Evolutionary conservation across 1,140 invertebrate genomes (phyloP).

Genomic region (Listronotus oregonensis): DNA sequence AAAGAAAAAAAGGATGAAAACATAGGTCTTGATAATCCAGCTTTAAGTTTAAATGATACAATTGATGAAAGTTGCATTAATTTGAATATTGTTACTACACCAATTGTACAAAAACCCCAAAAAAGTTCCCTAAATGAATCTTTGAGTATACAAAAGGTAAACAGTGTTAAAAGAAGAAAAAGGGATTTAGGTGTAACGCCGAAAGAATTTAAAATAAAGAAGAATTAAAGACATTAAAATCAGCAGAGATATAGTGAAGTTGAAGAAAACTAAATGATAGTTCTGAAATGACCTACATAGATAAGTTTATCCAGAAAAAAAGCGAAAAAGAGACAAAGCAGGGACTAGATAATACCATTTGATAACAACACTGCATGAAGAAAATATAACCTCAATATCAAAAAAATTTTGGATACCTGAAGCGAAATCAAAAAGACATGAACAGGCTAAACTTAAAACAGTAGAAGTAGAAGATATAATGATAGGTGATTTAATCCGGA

Average conservation of each 20-base stretch:
- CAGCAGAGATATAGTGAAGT: constrained; percentile 43
- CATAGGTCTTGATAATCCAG: constrained; percentile 39
- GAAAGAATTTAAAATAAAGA: constrained; percentile 45
- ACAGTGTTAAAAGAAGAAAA: constrained; percentile 37
- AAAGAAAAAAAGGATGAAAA: constrained; percentile 51
- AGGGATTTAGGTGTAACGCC: constrained; percentile 46
- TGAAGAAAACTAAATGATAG: constrained; percentile 33
- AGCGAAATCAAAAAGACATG: constrained; percentile 53
- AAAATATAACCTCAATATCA: constrained; percentile 43
- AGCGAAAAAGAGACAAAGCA: constrained; percentile 26
- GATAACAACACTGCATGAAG: constrained; percentile 40
- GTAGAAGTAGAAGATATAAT: constrained; percentile 38
- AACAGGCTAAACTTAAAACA: constrained; percentile 46
- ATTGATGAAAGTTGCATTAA: constrained; percentile 38
- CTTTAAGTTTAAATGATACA: constrained; percentile 35
- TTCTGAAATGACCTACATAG: constrained; percentile 20
- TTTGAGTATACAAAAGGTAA: constrained; percentile 18
- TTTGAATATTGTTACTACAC: constrained; percentile 45
- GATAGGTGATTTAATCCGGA: constrained; percentile 43
- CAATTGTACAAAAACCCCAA: constrained; percentile 17
- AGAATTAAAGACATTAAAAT: constrained; percentile 29
- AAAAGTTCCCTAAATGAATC: constrained; percentile 1
- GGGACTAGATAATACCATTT: constrained; percentile 42
- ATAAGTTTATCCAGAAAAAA: constrained; percentile 21
- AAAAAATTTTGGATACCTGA: constrained; percentile 45